A percentile compares a stretch with the other conserved stretches of the same genome.
These are phyloP conservation scores for Osmerus eperlanus DNA, from an alignment of 2,113 vertebrate genomes.

Conservation along the genomic window DNA sequence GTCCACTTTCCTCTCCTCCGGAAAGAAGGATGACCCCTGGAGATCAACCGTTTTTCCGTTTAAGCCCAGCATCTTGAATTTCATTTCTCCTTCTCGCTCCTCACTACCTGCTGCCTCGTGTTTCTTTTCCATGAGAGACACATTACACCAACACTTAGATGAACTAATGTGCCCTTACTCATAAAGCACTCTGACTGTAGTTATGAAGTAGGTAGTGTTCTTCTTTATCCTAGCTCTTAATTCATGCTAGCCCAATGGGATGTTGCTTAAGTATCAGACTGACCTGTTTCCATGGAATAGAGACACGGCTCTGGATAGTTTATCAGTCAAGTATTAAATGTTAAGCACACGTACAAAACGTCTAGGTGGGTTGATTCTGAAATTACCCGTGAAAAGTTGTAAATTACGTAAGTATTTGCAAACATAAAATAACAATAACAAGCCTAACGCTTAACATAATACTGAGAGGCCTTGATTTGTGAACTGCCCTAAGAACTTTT, in stretches of 20 bases:
- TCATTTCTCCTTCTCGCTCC: conserved; percentile 74
- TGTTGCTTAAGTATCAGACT: conserved; percentile 22
- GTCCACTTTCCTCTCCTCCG: conserved; percentile 76
- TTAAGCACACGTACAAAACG: conserved; percentile 54
- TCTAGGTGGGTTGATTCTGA: conserved; percentile 56
- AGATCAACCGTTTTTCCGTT: conserved; percentile 73
- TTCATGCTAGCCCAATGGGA: conserved; percentile 35
- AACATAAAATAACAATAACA: conserved; percentile 77
- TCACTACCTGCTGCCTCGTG: conserved; percentile 46
- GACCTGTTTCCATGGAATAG: conserved; percentile 57
- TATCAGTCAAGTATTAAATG: conserved; percentile 60
- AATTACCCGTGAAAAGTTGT: conserved; percentile 60
- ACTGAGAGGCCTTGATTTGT: conserved; percentile 74
- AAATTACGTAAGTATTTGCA: conserved; percentile 72
- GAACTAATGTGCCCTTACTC: conserved; percentile 3
- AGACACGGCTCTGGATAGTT: conserved; percentile 46
- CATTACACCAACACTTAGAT: conserved; percentile 21
- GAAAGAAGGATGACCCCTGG: conserved; percentile 75
- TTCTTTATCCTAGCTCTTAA: conserved; percentile 36
- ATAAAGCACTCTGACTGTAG: conserved; percentile 24
- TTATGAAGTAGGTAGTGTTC: conserved; percentile 36
- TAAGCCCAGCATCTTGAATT: conserved; percentile 82
- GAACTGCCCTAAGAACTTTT: conserved; percentile 71
- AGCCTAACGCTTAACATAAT: conserved; percentile 70
- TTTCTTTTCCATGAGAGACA: conserved; percentile 41